Evolutionary conservation across 2,888 invertebrate genomes (phyloP), one percentile per base, ranked within the genome.

Genomic region (Scotopteryx bipunctaria): DNA sequence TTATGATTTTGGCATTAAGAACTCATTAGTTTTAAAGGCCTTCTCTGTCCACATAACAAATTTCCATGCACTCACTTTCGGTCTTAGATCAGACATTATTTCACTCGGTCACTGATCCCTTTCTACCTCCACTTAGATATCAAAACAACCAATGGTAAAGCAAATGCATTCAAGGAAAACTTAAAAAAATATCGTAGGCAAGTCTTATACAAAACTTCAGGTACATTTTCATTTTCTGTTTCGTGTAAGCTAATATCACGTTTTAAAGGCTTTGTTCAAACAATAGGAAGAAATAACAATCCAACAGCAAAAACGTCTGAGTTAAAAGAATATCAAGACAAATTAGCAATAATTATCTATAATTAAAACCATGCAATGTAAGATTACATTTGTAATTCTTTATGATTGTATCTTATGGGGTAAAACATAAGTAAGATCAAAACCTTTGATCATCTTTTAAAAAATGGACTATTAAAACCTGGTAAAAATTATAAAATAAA

Each of bases 291-390:
- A 49, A 36, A 53, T 43, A 41, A 58, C 55, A 54, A 51, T 51
- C 37, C 45, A 31, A 54, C 19, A 29, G 37, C 25, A 51, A 55
- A 62, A 59, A 29, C 36, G 23, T 49, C 47, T 54, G 47, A 58
- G 55, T 45, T 52, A 50, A 60, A 61, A 55, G 55, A 66, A 67
- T 61, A 59, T 59, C 54, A 45, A 59, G 61, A 69, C 65, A 58
- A 65, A 69, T 69, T 66, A 69, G 53, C 46, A 33, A 52, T 61
- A 37, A 64, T 67, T 63, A 56, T 36, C 31, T 5, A 38, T 23
- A 47, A 45, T 41, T 52, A 55, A 47, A 31, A 45, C 37, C 55
- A 55, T 50, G 58, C 55, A 41, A 55, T 38, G 42, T 16, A n/a
- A 32, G 48, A 48, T 48, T 40, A 44, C 43, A 41, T 46, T 48